Evolutionary conservation across 2,888 invertebrate genomes (phyloP), one percentile per base, ranked within the genome.

Genomic region (Rotaria sp.): DNA sequence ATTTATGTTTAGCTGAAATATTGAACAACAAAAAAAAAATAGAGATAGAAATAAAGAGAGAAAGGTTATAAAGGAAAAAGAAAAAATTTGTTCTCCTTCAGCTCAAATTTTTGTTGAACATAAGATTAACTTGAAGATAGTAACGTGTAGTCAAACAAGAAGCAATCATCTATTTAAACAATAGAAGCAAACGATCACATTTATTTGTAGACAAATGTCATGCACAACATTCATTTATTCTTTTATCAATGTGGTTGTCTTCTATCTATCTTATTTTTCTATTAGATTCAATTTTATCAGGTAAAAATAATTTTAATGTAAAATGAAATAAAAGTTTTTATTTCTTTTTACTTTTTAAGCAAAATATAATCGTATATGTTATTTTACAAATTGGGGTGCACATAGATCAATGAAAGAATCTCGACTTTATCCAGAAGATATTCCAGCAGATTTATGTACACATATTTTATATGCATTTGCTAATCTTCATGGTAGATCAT

Each of bases 191-290:
- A n/a, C 59, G 59, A 59, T n/a, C 59, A 30, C n/a, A n/a, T 59
- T 30, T 67, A 67, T 67, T 67, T 67, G 15, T 67, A 30, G 35
- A 30, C 67, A 67, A 67, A 67, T 67, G 67, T 67, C 67, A 67
- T n/a, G 11, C 35, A 94, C 74, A 92, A 91, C 55, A 93, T 92
- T 91, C 94, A 93, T 88, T 92, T 92, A 89, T 95, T 95, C 91
- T 96, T 94, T 89, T 94, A 93, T 86, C 92, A 93, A 89, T 95
- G 93, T 50, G 94, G 90, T 57, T 67, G 30, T 93, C 92, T 88
- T 94, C 93, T 50, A 95, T 93, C 88, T 67, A 67, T 67, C 67
- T 67, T 67, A 30, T 67, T 15, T 35, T 30, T 35, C 18, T 67
- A 30, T 10, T 35, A 67, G 35, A 30, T 30, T 35, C n/a, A 8